A percentile compares a stretch with the other conserved stretches of the same genome.
phyloP scores from a whole-genome alignment of 2,888 invertebrate genomes.

The Ischnus inquisitorius region DNA sequence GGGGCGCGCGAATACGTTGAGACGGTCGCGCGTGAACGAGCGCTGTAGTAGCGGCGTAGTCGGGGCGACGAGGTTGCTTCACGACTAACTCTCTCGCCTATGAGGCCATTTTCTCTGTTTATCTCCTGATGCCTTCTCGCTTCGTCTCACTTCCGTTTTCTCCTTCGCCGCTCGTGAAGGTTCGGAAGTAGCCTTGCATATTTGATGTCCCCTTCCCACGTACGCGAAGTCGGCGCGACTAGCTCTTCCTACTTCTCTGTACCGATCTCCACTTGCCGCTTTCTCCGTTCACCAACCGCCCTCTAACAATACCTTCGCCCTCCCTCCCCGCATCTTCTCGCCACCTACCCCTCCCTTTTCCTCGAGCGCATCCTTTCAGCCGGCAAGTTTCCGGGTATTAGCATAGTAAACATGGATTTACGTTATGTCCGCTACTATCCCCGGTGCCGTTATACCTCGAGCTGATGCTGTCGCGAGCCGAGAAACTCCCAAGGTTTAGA shows the following conservation, averaged over 20 bases:
- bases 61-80: conserved; percentile 20
- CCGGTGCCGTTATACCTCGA: conserved; percentile 47
- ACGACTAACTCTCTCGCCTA: conserved; percentile 16
- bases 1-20: conserved; percentile 15
- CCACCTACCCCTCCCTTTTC: conserved; percentile 67
- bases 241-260: conserved; percentile 36
- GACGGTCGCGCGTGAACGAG: conserved; percentile 31
- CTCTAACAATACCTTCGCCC: not conserved
- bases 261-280: no score
- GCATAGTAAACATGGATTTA: conserved; percentile 84
- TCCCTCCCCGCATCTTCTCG: conserved; percentile 12
- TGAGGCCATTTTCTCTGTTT: not conserved
- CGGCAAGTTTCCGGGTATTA: conserved; percentile 82
- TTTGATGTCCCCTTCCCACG: conserved; percentile 77
- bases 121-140: conserved; percentile 23
- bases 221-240: conserved; percentile 30
- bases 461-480: conserved; percentile 56
- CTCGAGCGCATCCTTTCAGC: conserved; percentile 79
- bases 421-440: conserved; percentile 77
- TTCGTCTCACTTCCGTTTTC: conserved; percentile 62
- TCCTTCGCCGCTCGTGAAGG: conserved; percentile 66
- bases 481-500: conserved; percentile 69
- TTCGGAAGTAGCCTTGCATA: conserved; percentile 81
- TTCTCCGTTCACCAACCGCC: not conserved
- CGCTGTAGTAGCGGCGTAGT: conserved; percentile 27